These are phyloP conservation scores for Tinamus major DNA, from an alignment of 2,797 vertebrate species.

Conservation along the genomic window DNA sequence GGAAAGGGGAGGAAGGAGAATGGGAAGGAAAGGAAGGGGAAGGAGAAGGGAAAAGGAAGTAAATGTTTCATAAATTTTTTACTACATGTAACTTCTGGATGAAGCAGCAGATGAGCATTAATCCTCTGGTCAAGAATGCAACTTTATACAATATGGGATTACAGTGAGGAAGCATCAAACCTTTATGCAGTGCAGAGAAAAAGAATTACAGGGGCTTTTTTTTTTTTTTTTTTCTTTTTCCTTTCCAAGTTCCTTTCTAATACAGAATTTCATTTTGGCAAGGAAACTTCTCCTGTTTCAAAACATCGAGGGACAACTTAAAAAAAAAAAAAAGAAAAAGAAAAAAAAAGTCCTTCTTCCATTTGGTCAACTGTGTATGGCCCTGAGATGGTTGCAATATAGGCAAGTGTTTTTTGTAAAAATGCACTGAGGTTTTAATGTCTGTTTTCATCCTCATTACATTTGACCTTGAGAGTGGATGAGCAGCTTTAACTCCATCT, in stretches of 20 bases:
- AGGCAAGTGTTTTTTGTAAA: background rate
- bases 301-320: background rate
- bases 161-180: background rate
- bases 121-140: background rate
- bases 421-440: background rate
- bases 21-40: no score
- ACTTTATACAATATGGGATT: background rate
- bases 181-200: background rate
- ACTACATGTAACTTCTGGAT: background rate
- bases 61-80: background rate
- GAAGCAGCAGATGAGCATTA: background rate
- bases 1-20: no score
- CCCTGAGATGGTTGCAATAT: background rate
- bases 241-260: background rate
- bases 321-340: background rate
- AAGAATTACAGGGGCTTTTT: no score
- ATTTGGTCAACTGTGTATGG: background rate
- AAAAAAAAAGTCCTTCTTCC: background rate
- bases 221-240: background rate
- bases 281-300: background rate
- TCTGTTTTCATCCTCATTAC: background rate
- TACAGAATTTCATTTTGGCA: background rate
- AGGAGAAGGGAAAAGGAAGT: no score
- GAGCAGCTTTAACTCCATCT: background rate
- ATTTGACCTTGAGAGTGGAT: background rate